Conservation (phyloP, 1,140 invertebrate species). For the Zaprionus davidi region DNA sequence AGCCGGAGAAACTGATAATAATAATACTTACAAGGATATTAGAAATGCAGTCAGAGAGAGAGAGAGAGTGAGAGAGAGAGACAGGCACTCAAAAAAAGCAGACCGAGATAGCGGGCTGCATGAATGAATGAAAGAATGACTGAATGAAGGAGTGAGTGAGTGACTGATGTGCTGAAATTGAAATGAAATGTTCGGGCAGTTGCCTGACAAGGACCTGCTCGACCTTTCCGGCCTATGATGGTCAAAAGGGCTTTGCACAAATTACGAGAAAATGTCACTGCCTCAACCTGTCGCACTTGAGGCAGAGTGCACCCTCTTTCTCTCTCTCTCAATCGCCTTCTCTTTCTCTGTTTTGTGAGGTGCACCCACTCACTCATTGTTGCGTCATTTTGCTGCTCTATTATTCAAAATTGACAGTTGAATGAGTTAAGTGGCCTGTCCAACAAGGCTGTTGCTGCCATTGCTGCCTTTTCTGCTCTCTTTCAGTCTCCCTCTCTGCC, state of each 20-base stretch:
- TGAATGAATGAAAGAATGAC: slow-evolving; percentile 46
- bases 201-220: slow-evolving; percentile 26
- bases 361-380: slow-evolving; percentile 51
- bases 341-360: not conserved
- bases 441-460: slow-evolving; percentile 9
- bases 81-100: slow-evolving; percentile 10
- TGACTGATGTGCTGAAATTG: slow-evolving; percentile 56
- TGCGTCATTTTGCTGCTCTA: slow-evolving; percentile 76
- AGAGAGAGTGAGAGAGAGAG: not conserved
- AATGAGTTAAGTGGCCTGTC: slow-evolving; percentile 74
- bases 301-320: not conserved
- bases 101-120: slow-evolving; percentile 11
- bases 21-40: slow-evolving; percentile 77
- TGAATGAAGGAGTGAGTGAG: slow-evolving; percentile 10
- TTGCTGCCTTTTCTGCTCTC: slow-evolving; percentile 21
- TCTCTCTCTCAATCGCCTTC: not conserved
- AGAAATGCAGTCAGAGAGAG: slow-evolving; percentile 47
- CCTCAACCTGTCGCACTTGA: slow-evolving; percentile 12
- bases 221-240: slow-evolving; percentile 37
- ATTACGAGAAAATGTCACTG: slow-evolving; percentile 77
- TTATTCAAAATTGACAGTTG: slow-evolving; percentile 83
- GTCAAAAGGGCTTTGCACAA: slow-evolving; percentile 70
- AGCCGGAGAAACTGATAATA: slow-evolving; percentile 60
- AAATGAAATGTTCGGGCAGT: slow-evolving; percentile 63
- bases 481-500: not conserved